A percentile compares a stretch with the other conserved stretches of the same genome.
Evolutionary conservation across 2,113 vertebrate species (phyloP).

Genomic region (Chunga burmeisteri): DNA sequence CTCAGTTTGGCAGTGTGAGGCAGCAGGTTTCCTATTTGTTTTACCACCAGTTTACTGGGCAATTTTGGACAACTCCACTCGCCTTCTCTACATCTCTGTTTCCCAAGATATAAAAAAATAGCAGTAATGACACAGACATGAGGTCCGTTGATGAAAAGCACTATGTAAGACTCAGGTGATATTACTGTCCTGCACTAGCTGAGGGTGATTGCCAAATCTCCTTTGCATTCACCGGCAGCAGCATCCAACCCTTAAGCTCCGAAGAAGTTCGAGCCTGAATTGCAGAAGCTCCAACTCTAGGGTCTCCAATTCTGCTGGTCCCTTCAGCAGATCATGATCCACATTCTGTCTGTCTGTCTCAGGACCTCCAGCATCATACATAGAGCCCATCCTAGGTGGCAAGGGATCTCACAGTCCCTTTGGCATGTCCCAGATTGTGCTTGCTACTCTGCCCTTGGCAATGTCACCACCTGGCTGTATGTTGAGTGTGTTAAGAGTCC

Average conservation of each 20-base stretch:
- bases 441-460: background rate
- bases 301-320: background rate
- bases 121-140: background rate
- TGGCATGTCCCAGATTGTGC: background rate
- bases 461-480: background rate
- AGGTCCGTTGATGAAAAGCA: background rate
- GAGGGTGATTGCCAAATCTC: background rate
- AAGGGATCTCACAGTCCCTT: background rate
- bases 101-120: background rate
- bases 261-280: background rate
- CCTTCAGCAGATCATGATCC: background rate
- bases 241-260: background rate
- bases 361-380: background rate
- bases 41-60: background rate
- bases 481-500: background rate
- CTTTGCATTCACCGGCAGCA: background rate
- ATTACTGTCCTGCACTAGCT: background rate
- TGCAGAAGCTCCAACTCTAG: background rate
- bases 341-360: background rate
- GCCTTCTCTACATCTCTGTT: background rate
- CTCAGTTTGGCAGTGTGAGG: conserved; percentile 1
- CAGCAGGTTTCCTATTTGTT: conserved; percentile 1
- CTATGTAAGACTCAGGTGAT: background rate
- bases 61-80: background rate
- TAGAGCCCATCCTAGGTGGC: background rate